Evolutionary conservation across 2,888 invertebrate species (phyloP).

Genomic region (Acanthosepion esculentum): DNA sequence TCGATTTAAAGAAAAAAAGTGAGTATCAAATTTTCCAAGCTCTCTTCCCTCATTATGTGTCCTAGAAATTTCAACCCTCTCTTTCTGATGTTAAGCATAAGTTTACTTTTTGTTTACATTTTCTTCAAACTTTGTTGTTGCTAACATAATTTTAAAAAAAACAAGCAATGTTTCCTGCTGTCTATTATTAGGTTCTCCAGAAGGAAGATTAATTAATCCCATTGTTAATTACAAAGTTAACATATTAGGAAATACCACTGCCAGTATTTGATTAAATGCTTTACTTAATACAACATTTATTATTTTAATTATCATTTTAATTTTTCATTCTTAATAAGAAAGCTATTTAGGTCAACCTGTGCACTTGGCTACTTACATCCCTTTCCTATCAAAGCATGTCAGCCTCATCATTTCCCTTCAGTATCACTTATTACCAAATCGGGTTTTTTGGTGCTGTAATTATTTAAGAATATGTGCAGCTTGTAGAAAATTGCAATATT

Average conservation of each 20-base stretch:
- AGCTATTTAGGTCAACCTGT: not conserved
- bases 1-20: no score
- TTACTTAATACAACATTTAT: no score
- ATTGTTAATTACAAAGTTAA: not conserved
- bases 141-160: no score
- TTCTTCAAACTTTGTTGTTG: no score
- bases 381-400: not conserved
- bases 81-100: no score
- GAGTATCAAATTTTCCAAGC: no score
- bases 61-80: no score
- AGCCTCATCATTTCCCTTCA: not conserved
- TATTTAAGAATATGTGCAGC: not conserved
- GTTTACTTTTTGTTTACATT: no score
- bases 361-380: not conserved
- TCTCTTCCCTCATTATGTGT: no score
- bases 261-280: no score
- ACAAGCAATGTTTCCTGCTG: not conserved
- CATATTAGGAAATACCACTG: not conserved
- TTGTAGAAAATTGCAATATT: not conserved
- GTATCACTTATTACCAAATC: not conserved
- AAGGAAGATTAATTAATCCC: constrained; percentile 33
- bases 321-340: not conserved
- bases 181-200: not conserved
- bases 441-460: not conserved
- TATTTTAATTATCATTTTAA: not conserved